Percentiles rank a stretch among this genome's conserved stretches.
Conservation (phyloP, 1,140 invertebrate species). For the Linepithema humile region DNA sequence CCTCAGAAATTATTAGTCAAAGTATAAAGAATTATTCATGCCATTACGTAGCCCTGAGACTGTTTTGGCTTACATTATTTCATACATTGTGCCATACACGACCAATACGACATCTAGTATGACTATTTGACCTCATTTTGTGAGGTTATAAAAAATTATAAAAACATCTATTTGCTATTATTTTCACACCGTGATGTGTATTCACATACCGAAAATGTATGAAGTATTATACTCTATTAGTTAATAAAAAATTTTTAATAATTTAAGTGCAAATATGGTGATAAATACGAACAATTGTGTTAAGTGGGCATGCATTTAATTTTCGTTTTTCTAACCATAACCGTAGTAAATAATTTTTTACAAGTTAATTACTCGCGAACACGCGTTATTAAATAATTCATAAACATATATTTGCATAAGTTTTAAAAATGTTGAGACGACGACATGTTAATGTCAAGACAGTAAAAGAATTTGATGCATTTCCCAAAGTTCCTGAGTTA, state of each 20-base stretch:
- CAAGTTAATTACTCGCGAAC: constrained; percentile 43
- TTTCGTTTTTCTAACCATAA: background rate
- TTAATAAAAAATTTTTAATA: background rate
- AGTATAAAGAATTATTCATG: no score
- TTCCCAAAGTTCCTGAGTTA: constrained; percentile 94
- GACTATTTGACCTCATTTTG: no score
- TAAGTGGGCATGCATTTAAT: background rate
- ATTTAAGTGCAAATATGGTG: background rate
- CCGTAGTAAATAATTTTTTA: background rate
- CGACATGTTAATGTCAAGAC: constrained; percentile 78
- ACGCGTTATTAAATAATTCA: constrained; percentile 1
- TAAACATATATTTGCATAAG: constrained; percentile 9
- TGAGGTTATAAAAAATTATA: no score
- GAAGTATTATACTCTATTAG: background rate
- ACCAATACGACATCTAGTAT: no score
- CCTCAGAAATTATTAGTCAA: no score
- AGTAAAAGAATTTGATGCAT: constrained; percentile 94
- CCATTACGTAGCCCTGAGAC: no score
- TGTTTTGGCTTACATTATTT: no score
- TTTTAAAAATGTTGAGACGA: constrained; percentile 75
- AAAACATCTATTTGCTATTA: no score
- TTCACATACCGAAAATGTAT: background rate
- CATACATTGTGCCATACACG: no score
- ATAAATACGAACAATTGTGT: background rate
- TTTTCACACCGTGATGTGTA: no score